Percentiles rank a stretch among this genome's conserved stretches.
These are phyloP conservation scores for Crypturellus undulatus DNA, from an alignment of 2,113 vertebrate species.

Conservation along the genomic window DNA sequence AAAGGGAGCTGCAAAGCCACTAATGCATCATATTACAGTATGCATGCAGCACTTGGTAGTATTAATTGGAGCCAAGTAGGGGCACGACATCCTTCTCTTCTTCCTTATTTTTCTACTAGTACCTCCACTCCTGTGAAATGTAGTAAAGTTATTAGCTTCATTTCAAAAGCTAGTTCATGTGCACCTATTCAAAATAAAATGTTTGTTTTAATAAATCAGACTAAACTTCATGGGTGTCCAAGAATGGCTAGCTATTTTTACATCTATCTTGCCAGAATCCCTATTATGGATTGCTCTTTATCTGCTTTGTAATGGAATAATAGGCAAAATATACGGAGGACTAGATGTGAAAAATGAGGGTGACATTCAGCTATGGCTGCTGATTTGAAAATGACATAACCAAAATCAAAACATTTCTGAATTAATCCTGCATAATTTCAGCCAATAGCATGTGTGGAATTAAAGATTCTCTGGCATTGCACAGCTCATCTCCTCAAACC, in stretches of 20 bases:
- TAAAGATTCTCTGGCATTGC: neutral
- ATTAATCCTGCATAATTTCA: neutral
- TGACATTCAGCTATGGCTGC: neutral
- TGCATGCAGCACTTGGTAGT: neutral
- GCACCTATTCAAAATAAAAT: neutral
- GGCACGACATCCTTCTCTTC: slow-evolving; percentile 24
- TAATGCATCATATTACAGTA: slow-evolving; percentile 29
- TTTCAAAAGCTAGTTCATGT: neutral
- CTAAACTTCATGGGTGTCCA: neutral
- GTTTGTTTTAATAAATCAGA: neutral
- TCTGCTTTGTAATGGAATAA: neutral
- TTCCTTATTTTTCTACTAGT: slow-evolving; percentile 14
- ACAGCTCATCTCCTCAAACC: neutral
- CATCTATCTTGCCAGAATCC: neutral
- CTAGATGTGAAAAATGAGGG: neutral
- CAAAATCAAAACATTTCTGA: neutral
- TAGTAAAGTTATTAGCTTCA: neutral
- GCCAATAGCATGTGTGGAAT: neutral
- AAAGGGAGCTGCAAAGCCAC: slow-evolving; percentile 6
- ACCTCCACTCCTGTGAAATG: neutral
- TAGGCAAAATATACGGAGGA: neutral
- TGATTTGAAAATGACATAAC: neutral
- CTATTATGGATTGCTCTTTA: neutral
- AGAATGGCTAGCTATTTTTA: neutral
- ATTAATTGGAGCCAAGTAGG: slow-evolving; percentile 12